Base-by-base conservation (phyloP, 2,888 invertebrate genomes). In the Caenorhabditis sinica region DNA sequence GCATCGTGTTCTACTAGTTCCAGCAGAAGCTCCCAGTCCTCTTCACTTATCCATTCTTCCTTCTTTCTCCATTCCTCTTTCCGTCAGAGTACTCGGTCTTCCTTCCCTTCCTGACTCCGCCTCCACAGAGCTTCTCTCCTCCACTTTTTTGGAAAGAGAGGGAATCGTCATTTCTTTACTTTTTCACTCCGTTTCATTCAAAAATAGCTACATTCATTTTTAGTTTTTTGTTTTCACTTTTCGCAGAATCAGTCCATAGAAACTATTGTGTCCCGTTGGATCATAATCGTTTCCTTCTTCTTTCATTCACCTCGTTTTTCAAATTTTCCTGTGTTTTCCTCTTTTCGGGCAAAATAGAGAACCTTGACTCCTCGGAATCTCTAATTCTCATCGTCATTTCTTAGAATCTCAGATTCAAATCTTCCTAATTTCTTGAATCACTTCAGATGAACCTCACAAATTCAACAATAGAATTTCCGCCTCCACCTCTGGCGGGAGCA, bases 401-500 rank as follows among this genome's bases (percentile, higher is more conserved):
- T 23, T 33, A 68, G 45, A 8, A n/a, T 49, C 17, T 68, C 60
- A 2, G 23, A n/a, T 28, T 49, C 3, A 13, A 6, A 63, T 23
- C 40, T 40, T 49, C 28, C n/a, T 23, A 17, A 15, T 40, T 23
- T 43, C 51, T 30, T 15, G 17, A 4, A 17, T 30, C 28, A n/a
- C 56, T 81, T 28, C 65, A 81, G 73, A 73, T 81, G 80, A 81
- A 73, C 60, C 58, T 73, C 65, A 66, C 73, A 20, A 73, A 81
- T 33, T 81, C 73, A 40, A 75, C 33, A n/a, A 65, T 25, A 30
- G 71, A 60, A 17, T 85, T 40, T 28, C 87, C 87, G 6, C 87
- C 87, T 13, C 85, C 85, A 43, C 88, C 88, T 6, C 72, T 82
- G 1, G 60, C 45, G 11, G 85, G 86, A 3, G 65, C 83, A 0